Conservation (phyloP, 2,888 invertebrate genomes). For the Onthophagus sagittarius region DNA sequence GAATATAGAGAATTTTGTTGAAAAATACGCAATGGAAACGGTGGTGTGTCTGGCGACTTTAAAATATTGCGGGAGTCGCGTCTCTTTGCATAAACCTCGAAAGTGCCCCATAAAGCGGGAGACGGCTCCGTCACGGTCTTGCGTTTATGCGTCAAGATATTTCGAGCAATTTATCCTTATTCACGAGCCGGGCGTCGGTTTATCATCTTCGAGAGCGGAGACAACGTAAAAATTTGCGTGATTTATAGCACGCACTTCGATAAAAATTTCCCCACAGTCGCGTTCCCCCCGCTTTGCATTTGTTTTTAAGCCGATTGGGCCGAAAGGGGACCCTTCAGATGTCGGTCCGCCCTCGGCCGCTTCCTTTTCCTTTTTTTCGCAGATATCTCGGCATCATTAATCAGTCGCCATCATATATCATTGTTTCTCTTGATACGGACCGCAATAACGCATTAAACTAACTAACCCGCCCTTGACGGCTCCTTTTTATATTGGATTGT, state of each 20-base stretch:
- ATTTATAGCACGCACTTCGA: conserved; percentile 28
- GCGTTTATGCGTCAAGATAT: conserved; percentile 18
- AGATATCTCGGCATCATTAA: conserved; percentile 23
- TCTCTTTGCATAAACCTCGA: conserved; percentile 5
- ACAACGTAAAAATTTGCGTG: conserved; percentile 29
- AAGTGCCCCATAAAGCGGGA: conserved; percentile 1
- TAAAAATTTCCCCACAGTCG: conserved; percentile 18
- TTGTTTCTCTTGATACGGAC: conserved; percentile 14
- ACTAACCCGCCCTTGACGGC: conserved; percentile 5
- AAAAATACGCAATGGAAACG: neutral
- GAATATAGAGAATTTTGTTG: neutral
- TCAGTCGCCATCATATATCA: conserved; percentile 17
- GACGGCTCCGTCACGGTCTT: conserved; percentile 10
- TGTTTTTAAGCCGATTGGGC: conserved; percentile 33
- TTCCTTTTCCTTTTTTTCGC: conserved; percentile 17
- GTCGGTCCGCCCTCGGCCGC: conserved; percentile 1
- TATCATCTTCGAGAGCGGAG: conserved; percentile 25
- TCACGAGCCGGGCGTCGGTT: conserved; percentile 28
- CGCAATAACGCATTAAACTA: conserved; percentile 11
- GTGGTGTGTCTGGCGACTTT: conserved; percentile 1
- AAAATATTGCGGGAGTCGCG: conserved; percentile 5
- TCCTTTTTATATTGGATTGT: conserved; percentile 13
- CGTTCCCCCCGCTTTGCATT: conserved; percentile 32
- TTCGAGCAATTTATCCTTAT: conserved; percentile 32
- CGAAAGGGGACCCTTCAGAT: conserved; percentile 19